Evolutionary conservation across 2,113 vertebrate genomes (phyloP).

Genomic region (Brachypodius melanocephalos): DNA sequence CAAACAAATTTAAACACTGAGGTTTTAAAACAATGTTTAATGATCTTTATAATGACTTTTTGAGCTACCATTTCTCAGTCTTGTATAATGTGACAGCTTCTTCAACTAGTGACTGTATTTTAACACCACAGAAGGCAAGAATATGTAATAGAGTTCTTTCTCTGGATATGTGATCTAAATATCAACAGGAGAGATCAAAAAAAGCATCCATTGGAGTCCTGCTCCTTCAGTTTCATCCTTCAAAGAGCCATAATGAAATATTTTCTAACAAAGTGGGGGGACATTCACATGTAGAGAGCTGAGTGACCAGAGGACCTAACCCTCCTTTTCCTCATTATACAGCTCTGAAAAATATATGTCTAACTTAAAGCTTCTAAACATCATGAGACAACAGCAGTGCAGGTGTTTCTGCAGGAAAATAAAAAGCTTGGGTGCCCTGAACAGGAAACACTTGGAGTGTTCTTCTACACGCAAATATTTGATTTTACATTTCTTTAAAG

Average conservation of each 20-base stretch:
- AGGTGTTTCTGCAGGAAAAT: background rate
- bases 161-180: background rate
- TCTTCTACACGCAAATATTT: background rate
- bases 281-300: background rate
- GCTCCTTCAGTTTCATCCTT: background rate
- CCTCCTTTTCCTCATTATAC: background rate
- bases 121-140: background rate
- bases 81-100: background rate
- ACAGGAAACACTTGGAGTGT: background rate
- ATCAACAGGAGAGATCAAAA: background rate
- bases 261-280: accelerated
- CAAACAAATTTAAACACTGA: background rate
- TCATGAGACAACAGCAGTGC: background rate
- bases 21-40: background rate
- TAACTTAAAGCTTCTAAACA: background rate
- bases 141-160: background rate
- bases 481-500: background rate
- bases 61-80: background rate
- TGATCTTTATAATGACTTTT: background rate
- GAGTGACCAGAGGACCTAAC: background rate
- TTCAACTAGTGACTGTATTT: background rate
- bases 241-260: background rate
- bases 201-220: accelerated
- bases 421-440: background rate
- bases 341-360: background rate